Evolutionary conservation across 2,888 invertebrate genomes (phyloP).

Genomic region (Ypsolopha scabrella): DNA sequence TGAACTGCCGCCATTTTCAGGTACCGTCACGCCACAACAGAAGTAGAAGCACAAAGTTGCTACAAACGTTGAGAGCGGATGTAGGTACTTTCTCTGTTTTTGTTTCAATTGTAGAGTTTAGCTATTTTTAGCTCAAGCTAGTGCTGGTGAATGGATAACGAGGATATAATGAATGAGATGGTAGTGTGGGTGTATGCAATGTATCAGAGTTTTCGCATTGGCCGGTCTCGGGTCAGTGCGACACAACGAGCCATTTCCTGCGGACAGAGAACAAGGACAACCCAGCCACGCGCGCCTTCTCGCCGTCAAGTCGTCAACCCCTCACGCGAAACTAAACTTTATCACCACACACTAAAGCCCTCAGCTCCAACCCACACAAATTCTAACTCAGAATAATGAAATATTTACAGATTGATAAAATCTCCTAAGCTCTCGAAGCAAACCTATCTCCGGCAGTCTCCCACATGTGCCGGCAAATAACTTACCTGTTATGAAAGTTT

Average conservation of each 20-base stretch:
- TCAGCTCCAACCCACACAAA: not conserved
- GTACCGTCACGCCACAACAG: constrained; percentile 5
- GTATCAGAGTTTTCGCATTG: constrained; percentile 8
- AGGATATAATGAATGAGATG: constrained; percentile 3
- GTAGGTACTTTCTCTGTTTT: constrained; percentile 2
- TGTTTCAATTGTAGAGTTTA: not conserved
- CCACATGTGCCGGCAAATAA: constrained; percentile 7
- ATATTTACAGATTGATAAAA: constrained; percentile 2
- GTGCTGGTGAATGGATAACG: constrained; percentile 1
- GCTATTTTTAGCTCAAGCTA: constrained; percentile 1
- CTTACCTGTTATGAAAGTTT: constrained; percentile 29
- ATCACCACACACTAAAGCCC: not conserved
- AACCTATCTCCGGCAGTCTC: not conserved
- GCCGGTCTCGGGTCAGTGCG: constrained; percentile 49
- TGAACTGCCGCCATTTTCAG: constrained; percentile 5
- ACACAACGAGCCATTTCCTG: constrained; percentile 61
- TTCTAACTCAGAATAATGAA: constrained; percentile 1
- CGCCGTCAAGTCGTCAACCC: not conserved
- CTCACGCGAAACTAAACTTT: not conserved
- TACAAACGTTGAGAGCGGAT: not conserved
- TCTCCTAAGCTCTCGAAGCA: not conserved
- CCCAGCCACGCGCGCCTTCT: constrained; percentile 13
- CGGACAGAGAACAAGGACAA: constrained; percentile 48
- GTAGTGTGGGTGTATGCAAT: constrained; percentile 3
- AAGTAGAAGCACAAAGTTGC: not conserved